Percentiles rank a stretch among this genome's conserved stretches.
phyloP scores from a whole-genome alignment of 2,113 vertebrate species.

The Bubo blakistoni region DNA sequence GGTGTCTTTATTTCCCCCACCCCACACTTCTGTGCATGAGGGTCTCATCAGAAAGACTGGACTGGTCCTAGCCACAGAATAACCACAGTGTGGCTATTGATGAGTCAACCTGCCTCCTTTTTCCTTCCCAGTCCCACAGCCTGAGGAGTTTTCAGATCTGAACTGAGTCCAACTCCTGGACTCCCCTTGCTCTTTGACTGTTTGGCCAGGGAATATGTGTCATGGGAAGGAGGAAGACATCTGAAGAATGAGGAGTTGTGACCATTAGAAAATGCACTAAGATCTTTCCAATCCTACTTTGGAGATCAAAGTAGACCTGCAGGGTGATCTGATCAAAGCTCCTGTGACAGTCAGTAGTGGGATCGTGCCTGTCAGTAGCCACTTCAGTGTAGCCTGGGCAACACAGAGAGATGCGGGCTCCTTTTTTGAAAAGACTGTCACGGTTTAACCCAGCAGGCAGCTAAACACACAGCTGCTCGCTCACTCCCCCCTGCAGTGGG shows the following conservation, averaged over 20 bases:
- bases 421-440: background rate
- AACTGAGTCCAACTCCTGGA: background rate
- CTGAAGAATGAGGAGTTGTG: background rate
- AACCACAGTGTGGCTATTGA: background rate
- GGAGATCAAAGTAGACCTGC: background rate
- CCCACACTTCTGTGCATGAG: background rate
- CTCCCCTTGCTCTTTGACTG: background rate
- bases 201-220: background rate
- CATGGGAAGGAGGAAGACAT: background rate
- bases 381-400: conserved; percentile 76
- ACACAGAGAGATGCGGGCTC: conserved; percentile 76
- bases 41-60: background rate
- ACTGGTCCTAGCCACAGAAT: background rate
- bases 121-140: background rate
- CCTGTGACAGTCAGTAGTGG: too few relatives aligned
- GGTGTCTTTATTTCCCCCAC: background rate
- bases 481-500: too few relatives aligned
- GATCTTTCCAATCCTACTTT: background rate
- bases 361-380: conserved; percentile 5
- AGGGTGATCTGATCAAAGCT: background rate
- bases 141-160: background rate
- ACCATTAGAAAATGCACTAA: background rate
- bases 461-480: too few relatives aligned
- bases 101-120: background rate
- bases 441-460: too few relatives aligned